Base-by-base conservation (phyloP, 2,888 invertebrate genomes). In the Syritta pipiens region DNA sequence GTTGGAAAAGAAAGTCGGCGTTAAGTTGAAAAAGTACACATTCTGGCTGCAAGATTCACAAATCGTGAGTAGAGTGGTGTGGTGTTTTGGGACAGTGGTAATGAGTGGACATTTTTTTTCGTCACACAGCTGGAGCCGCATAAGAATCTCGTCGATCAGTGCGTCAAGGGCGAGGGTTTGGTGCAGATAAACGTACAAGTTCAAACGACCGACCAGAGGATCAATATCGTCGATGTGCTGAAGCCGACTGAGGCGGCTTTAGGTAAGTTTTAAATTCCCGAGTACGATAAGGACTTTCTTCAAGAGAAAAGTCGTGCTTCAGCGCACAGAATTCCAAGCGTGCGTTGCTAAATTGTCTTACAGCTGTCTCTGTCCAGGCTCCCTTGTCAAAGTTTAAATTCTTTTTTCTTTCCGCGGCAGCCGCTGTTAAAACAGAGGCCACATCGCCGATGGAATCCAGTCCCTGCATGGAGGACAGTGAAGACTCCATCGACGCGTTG, bases 141-240 rank as follows among this genome's bases (percentile, higher is more conserved):
- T 85, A 97, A 96, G 86, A 97, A 96, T 81, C 89, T 98, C 26
- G 97, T 97, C 0, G 97, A 97, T 85, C 97, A 97, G 85, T 97
- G 97, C 86, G 96, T 97, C 2, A 93, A 96, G 84, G 97, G 97
- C 0, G 94, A 96, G 84, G 97, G 97, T 0, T 90, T 96, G 14
- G 97, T 97, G 0, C 97, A 97, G 89, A 94, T 97, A 3, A 97
- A 97, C 87, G 93, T 97, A 1, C 96, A 97, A 87, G 92, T 97
- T 57, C 92, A 94, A 84, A 91, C 92, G 0, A 90, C 91, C 2
- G 91, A 92, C 60, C 92, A 92, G 83, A 92, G 94, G 82, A 96
- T 98, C 74, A 97, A 98, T 86, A 98, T 98, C 82, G 91, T 97
- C 10, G 98, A 98, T 88, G 97, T 98, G 0, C 89, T 98, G 3